A percentile compares a stretch with the other conserved stretches of the same genome.
phyloP scores from a whole-genome alignment of 2,888 invertebrate species.

The Agrochola lota region DNA sequence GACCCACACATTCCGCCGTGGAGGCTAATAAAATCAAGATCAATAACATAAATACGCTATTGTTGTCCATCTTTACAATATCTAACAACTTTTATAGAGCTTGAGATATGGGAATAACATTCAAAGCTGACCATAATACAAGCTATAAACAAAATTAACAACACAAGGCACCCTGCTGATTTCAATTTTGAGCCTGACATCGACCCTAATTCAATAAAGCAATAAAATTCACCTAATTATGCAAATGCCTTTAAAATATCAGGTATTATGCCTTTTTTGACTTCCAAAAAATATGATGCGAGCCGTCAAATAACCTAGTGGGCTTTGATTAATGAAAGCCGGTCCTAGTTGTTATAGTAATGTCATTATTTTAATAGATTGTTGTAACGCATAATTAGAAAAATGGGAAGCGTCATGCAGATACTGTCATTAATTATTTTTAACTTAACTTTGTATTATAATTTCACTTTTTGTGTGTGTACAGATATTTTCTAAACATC shows the following conservation, averaged over 20 bases:
- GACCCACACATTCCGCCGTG: slow-evolving; percentile 67
- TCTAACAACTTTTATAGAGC: slow-evolving; percentile 87
- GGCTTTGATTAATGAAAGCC: slow-evolving; percentile 83
- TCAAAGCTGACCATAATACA: slow-evolving; percentile 88
- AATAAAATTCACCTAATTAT: slow-evolving; percentile 91
- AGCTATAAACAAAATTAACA: slow-evolving; percentile 91
- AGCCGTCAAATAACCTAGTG: slow-evolving; percentile 81
- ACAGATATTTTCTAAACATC: not conserved
- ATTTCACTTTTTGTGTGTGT: not conserved
- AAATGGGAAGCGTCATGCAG: slow-evolving; percentile 74
- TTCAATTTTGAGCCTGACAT: slow-evolving; percentile 90
- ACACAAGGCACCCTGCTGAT: slow-evolving; percentile 88
- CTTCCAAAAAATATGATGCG: slow-evolving; percentile 85
- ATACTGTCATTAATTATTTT: slow-evolving; percentile 66
- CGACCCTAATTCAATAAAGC: slow-evolving; percentile 91
- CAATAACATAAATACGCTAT: slow-evolving; percentile 87
- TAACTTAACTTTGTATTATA: slow-evolving; percentile 13
- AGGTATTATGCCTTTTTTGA: slow-evolving; percentile 84
- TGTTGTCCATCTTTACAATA: slow-evolving; percentile 84
- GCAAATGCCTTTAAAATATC: slow-evolving; percentile 89
- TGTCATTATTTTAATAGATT: slow-evolving; percentile 81
- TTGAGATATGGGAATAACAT: slow-evolving; percentile 87
- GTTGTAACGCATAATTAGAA: slow-evolving; percentile 79
- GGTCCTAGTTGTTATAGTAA: slow-evolving; percentile 78
- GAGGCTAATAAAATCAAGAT: slow-evolving; percentile 84